phyloP scores from a whole-genome alignment of 2,797 vertebrate species.

The Margarornis squamiger region DNA sequence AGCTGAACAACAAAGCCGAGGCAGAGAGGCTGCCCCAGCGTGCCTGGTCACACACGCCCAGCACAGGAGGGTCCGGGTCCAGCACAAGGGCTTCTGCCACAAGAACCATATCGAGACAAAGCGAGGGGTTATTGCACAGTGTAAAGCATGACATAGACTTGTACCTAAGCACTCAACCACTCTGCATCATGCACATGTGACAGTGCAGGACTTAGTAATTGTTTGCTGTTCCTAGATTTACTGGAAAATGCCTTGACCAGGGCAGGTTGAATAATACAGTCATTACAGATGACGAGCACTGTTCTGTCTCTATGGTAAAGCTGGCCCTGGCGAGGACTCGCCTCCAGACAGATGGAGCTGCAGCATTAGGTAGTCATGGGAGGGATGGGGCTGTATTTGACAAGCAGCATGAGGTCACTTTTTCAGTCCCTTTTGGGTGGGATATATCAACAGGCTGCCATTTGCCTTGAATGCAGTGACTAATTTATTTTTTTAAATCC shows the following conservation, averaged over 20 bases:
- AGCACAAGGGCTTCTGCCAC: neutral
- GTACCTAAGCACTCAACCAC: neutral
- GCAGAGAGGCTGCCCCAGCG: neutral
- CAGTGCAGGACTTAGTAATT: neutral
- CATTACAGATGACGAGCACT: neutral
- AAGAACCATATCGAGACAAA: accelerated
- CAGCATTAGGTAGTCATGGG: conserved; percentile 38
- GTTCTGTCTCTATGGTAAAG: neutral
- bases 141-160: neutral
- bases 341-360: conserved; percentile 10
- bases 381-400: conserved; percentile 40
- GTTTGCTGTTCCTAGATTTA: neutral
- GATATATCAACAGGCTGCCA: conserved; percentile 22
- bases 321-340: neutral
- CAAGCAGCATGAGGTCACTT: conserved; percentile 62
- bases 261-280: neutral
- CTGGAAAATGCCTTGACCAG: neutral
- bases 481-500: neutral
- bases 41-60: neutral
- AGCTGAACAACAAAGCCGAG: neutral
- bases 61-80: neutral
- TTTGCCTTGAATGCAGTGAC: neutral
- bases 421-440: conserved; percentile 26
- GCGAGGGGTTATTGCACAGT: neutral
- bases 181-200: accelerated